Percentiles rank a stretch among this genome's conserved stretches.
These are phyloP conservation scores for Bos javanicus DNA, from an alignment of 2,113 vertebrate species.

Conservation along the genomic window DNA sequence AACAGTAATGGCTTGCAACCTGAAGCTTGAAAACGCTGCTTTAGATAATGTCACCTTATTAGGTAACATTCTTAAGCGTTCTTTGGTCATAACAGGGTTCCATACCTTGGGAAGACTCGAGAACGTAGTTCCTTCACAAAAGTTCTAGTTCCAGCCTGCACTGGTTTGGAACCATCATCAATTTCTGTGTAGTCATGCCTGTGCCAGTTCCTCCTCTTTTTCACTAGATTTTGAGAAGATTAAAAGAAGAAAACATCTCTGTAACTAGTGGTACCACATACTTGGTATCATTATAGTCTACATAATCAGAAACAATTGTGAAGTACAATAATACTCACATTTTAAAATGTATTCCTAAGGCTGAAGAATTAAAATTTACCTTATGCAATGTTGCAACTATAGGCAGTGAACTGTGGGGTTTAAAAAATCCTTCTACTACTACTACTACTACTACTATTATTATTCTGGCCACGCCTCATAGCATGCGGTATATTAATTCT, in stretches of 20 bases:
- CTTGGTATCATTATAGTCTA: not conserved
- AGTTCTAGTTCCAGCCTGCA: constrained; percentile 94
- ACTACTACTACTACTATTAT: not conserved
- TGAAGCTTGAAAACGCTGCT: not conserved
- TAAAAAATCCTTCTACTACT: not conserved
- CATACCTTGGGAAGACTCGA: constrained; percentile 92
- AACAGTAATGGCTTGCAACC: not conserved
- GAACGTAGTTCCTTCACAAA: constrained; percentile 91
- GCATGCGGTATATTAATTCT: not conserved
- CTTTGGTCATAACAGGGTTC: not conserved
- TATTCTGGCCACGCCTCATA: not conserved
- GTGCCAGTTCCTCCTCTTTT: constrained; percentile 96
- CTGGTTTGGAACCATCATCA: constrained; percentile 90
- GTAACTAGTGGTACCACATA: not conserved
- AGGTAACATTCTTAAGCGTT: not conserved
- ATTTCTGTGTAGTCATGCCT: constrained; percentile 96
- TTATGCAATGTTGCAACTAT: not conserved
- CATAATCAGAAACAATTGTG: not conserved
- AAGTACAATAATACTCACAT: not conserved
- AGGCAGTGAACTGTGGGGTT: constrained; percentile 1
- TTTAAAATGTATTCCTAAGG: constrained; percentile 18
- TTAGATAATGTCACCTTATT: not conserved
- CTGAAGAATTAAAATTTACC: constrained; percentile 8
- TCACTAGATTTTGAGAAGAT: constrained; percentile 85
- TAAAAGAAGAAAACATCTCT: not conserved